phyloP scores from a whole-genome alignment of 2,113 vertebrate species.

The Lathamus discolor region DNA sequence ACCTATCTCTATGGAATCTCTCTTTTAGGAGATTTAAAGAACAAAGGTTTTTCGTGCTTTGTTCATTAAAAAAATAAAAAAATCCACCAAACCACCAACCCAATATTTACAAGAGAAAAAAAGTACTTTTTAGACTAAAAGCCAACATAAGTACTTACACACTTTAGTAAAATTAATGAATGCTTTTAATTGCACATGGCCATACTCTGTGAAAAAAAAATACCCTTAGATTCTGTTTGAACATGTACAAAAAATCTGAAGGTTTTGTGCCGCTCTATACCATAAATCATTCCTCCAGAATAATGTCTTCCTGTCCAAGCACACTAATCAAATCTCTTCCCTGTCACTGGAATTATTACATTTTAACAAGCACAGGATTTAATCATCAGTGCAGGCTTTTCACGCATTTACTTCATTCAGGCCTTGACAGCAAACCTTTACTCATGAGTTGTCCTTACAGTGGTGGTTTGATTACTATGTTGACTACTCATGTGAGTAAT shows the following conservation, averaged over 20 bases:
- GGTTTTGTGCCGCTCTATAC: neutral
- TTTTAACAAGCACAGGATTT: constrained; percentile 63
- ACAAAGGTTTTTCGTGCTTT: neutral
- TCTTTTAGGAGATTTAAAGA: neutral
- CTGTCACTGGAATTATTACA: constrained; percentile 63
- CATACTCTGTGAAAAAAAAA: neutral
- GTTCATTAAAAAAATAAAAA: neutral
- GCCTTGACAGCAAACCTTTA: constrained; percentile 44
- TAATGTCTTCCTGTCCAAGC: constrained; percentile 48
- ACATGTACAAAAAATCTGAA: neutral
- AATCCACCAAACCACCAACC: neutral
- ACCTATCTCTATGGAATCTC: neutral
- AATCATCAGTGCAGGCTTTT: constrained; percentile 45
- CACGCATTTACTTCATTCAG: neutral
- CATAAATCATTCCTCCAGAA: constrained; percentile 54
- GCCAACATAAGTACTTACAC: neutral
- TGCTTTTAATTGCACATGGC: neutral
- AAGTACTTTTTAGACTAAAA: rapidly evolving
- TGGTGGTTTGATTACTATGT: constrained; percentile 53
- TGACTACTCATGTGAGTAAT: constrained; percentile 58
- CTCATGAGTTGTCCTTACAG: constrained; percentile 12
- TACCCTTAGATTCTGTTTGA: neutral
- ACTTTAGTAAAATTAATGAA: neutral
- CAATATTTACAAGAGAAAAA: neutral
- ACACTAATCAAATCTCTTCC: constrained; percentile 61